Evolutionary conservation across 2,888 invertebrate genomes (phyloP).

Genomic region (Colletes collaris): DNA sequence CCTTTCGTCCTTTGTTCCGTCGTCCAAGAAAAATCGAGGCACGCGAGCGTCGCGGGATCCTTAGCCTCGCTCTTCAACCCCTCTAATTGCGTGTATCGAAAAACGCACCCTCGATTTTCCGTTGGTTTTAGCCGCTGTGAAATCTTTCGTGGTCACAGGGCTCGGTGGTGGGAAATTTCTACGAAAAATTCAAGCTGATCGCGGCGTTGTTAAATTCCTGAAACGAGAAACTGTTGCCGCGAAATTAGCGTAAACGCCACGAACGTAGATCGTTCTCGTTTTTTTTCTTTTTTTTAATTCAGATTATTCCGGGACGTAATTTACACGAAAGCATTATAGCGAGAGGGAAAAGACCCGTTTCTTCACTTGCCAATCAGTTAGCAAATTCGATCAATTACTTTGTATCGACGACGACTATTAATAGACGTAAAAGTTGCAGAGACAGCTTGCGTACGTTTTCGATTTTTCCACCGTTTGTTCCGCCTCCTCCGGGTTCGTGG

Average conservation of each 20-base stretch:
- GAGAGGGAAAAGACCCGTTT: too few species aligned
- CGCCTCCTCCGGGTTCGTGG: slow-evolving; percentile 36
- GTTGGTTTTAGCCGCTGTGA: slow-evolving; percentile 66
- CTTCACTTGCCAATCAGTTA: too few species aligned
- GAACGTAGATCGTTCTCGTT: not conserved
- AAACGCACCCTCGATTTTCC: slow-evolving; percentile 15
- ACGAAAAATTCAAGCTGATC: slow-evolving; percentile 27
- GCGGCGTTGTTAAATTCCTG: not conserved
- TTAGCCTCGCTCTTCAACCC: slow-evolving; percentile 3
- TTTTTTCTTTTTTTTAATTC: not conserved
- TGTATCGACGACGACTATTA: too few species aligned
- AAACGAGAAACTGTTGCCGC: slow-evolving; percentile 7
- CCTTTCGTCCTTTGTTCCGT: slow-evolving; percentile 66
- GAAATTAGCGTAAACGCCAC: not conserved
- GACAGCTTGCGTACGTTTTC: too few species aligned
- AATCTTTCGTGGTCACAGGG: slow-evolving; percentile 74
- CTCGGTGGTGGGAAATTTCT: slow-evolving; percentile 44
- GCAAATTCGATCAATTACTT: too few species aligned
- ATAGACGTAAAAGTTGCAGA: too few species aligned
- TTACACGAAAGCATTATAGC: too few species aligned
- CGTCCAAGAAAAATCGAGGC: slow-evolving; percentile 2
- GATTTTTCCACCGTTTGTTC: slow-evolving; percentile 32
- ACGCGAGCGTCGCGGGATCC: too few species aligned
- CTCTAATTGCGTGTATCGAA: slow-evolving; percentile 36
- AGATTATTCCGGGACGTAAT: too few species aligned